A percentile compares a stretch with the other conserved stretches of the same genome.
Evolutionary conservation across 2,113 vertebrate species (phyloP).

Genomic region (Pelecanoides urinatrix): DNA sequence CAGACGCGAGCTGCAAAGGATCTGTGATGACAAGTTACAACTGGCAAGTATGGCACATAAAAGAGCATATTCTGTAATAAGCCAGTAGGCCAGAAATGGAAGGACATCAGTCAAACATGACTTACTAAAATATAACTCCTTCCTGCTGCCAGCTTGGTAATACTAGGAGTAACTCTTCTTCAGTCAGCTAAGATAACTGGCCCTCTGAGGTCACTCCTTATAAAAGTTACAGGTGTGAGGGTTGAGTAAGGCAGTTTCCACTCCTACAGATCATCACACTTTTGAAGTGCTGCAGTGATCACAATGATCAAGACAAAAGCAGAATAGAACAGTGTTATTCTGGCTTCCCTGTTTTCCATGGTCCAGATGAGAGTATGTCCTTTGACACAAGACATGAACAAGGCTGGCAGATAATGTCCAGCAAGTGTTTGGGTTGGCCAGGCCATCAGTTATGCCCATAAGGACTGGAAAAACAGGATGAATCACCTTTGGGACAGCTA

Average conservation of each 20-base stretch:
- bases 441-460: not conserved
- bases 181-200: not conserved
- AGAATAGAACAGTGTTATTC: not conserved
- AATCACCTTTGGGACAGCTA: not conserved
- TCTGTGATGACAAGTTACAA: not conserved
- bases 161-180: not conserved
- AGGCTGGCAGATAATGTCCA: not conserved
- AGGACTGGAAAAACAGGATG: not conserved
- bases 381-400: not conserved
- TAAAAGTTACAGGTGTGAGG: not conserved
- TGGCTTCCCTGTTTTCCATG: not conserved
- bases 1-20: not conserved
- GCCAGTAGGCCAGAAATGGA: not conserved
- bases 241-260: not conserved
- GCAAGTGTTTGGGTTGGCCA: fast-evolving
- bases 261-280: not conserved
- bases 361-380: not conserved
- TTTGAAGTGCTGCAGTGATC: not conserved
- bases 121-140: not conserved
- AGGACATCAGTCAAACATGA: not conserved
- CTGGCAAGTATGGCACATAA: not conserved
- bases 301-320: not conserved
- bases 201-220: too few relatives aligned
- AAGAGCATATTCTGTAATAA: not conserved
- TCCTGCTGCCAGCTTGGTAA: not conserved